Evolutionary conservation across 1,140 invertebrate genomes (phyloP).

Genomic region (Nylanderia fulva): DNA sequence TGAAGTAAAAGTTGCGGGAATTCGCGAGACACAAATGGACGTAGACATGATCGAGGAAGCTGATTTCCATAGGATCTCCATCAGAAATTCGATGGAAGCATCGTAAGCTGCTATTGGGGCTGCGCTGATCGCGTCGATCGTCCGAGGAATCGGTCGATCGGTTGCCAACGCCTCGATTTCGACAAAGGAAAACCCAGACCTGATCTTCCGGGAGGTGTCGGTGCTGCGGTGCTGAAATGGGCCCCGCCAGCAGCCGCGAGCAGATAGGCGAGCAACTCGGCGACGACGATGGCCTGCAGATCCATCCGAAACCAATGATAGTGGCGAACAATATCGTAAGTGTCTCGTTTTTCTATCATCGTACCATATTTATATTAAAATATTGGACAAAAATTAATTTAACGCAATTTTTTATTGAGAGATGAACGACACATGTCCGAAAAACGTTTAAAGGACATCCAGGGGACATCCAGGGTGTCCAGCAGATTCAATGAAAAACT

Average conservation of each 20-base stretch:
- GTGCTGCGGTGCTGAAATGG: slow-evolving; percentile 80
- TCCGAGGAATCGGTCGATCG: slow-evolving; percentile 24
- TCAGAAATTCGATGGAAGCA: slow-evolving; percentile 47
- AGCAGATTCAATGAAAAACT: no score
- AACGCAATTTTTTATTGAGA: background rate
- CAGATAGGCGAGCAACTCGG: slow-evolving; percentile 82
- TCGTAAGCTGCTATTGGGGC: slow-evolving; percentile 34
- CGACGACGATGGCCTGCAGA: slow-evolving; percentile 83
- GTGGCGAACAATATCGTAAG: slow-evolving; percentile 77
- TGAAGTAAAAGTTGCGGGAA: background rate
- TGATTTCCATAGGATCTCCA: slow-evolving; percentile 55
- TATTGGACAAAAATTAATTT: background rate
- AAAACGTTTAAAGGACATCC: no score
- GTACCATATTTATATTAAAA: no score
- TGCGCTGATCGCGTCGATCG: slow-evolving; percentile 53
- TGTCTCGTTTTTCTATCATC: slow-evolving; percentile 26
- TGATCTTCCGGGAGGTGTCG: slow-evolving; percentile 56
- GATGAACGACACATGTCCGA: no score
- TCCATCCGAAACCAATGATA: slow-evolving; percentile 75
- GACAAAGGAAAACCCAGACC: background rate
- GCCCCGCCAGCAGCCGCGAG: slow-evolving; percentile 83
- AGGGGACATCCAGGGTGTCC: no score
- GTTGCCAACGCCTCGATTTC: slow-evolving; percentile 31
- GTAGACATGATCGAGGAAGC: slow-evolving; percentile 51
- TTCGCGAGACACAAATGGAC: slow-evolving; percentile 43